These are phyloP conservation scores for Hylomyscus alleni DNA, from an alignment of 2,797 vertebrate species.

Conservation along the genomic window DNA sequence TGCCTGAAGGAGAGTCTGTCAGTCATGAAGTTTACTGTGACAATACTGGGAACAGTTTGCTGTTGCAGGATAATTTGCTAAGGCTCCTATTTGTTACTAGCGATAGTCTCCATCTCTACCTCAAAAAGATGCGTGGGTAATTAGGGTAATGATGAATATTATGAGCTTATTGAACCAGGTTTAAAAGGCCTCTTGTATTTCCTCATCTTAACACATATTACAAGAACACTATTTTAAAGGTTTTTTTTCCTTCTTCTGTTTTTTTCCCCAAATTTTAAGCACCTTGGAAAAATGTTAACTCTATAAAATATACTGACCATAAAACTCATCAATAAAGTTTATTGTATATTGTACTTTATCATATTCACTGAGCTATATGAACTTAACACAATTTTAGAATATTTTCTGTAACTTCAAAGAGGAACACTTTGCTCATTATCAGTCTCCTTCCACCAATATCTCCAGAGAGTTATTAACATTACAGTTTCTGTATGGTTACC, in stretches of 20 bases:
- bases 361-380: background rate
- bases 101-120: background rate
- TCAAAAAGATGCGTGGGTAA: background rate
- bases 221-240: background rate
- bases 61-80: background rate
- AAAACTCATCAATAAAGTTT: background rate
- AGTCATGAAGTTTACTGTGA: background rate
- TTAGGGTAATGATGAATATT: background rate
- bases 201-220: background rate
- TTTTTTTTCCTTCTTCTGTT: background rate
- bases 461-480: background rate
- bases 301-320: background rate
- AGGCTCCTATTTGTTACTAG: background rate
- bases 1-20: too few relatives aligned
- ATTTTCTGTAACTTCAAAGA: background rate
- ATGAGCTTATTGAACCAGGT: background rate
- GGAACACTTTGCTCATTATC: background rate
- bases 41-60: background rate
- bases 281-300: background rate
- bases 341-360: background rate
- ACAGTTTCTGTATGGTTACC: background rate
- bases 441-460: background rate
- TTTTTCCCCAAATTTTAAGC: conserved; percentile 22
- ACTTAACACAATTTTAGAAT: background rate
- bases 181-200: background rate